A percentile compares a stretch with the other conserved stretches of the same genome.
Evolutionary conservation across 2,797 vertebrate genomes (phyloP).

Genomic region (Rhodeus uyekii): DNA sequence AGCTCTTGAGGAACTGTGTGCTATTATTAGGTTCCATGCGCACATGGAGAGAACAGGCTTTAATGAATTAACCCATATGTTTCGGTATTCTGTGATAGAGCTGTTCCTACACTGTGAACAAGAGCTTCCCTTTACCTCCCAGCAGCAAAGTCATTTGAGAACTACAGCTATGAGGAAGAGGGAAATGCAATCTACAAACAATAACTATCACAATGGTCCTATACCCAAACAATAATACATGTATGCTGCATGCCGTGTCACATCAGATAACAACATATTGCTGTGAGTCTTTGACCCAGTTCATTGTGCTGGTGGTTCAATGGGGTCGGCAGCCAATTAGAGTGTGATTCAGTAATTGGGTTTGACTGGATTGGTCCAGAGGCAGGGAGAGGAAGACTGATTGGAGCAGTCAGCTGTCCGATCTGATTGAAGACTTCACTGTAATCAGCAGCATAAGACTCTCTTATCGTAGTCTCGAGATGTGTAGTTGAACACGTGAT

Average conservation of each 20-base stretch:
- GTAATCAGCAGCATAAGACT: constrained; percentile 24
- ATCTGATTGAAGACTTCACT: constrained; percentile 19
- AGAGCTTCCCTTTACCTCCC: constrained; percentile 2
- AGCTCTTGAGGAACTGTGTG: constrained; percentile 30
- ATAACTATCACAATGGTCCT: constrained; percentile 18
- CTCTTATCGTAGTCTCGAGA: too few species aligned
- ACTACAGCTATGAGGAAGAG: constrained; percentile 1
- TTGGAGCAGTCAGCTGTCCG: constrained; percentile 31
- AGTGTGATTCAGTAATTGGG: constrained; percentile 27
- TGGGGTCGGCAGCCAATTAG: constrained; percentile 40
- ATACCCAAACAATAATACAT: constrained; percentile 19
- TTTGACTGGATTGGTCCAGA: constrained; percentile 31
- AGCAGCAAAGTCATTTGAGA: constrained; percentile 19
- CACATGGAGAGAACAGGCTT: constrained; percentile 25
- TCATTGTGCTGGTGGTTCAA: constrained; percentile 26
- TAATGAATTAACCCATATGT: constrained; percentile 41
- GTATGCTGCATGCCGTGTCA: not conserved
- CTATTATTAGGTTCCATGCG: constrained; percentile 22
- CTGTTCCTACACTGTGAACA: constrained; percentile 36
- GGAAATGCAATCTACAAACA: constrained; percentile 5
- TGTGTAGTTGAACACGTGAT: too few species aligned
- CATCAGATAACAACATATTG: not conserved
- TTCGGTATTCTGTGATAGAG: not conserved
- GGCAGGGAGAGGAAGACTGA: not conserved
- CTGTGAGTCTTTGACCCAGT: constrained; percentile 35